Evolutionary conservation across 2,888 invertebrate genomes (phyloP).

Genomic region (Gastracanthus pulcherrimus): DNA sequence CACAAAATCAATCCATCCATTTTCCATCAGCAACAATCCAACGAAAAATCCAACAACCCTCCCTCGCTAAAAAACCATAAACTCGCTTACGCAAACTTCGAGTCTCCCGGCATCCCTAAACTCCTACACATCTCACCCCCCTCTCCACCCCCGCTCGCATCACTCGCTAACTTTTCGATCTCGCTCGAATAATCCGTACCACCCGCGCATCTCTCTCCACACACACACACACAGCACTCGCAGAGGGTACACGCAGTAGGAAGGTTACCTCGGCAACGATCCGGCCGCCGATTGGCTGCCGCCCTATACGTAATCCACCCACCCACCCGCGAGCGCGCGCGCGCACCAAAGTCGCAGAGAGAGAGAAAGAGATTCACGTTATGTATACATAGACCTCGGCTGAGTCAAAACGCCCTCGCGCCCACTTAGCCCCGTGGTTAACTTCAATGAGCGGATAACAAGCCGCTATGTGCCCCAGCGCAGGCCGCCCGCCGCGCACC

Average conservation of each 20-base stretch:
- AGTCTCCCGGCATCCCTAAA: background rate
- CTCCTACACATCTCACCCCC: background rate
- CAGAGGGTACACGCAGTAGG: constrained; percentile 31
- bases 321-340: constrained; percentile 13
- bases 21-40: too few relatives aligned
- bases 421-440: constrained; percentile 77
- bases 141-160: background rate
- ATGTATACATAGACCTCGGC: too few relatives aligned
- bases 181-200: constrained; percentile 73
- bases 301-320: constrained; percentile 57
- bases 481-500: background rate
- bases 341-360: too few relatives aligned
- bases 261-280: constrained; percentile 77
- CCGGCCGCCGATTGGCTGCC: constrained; percentile 74
- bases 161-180: constrained; percentile 75
- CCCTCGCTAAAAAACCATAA: too few relatives aligned
- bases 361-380: too few relatives aligned
- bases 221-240: too few relatives aligned
- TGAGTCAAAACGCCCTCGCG: constrained; percentile 62
- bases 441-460: constrained; percentile 78
- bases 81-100: too few relatives aligned
- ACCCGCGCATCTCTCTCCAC: constrained; percentile 56
- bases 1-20: too few relatives aligned
- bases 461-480: constrained; percentile 60
- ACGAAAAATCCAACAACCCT: too few relatives aligned